A percentile compares a stretch with the other conserved stretches of the same genome.
These are phyloP conservation scores for Nipponia nippon DNA, from an alignment of 2,113 vertebrate genomes.

Conservation along the genomic window DNA sequence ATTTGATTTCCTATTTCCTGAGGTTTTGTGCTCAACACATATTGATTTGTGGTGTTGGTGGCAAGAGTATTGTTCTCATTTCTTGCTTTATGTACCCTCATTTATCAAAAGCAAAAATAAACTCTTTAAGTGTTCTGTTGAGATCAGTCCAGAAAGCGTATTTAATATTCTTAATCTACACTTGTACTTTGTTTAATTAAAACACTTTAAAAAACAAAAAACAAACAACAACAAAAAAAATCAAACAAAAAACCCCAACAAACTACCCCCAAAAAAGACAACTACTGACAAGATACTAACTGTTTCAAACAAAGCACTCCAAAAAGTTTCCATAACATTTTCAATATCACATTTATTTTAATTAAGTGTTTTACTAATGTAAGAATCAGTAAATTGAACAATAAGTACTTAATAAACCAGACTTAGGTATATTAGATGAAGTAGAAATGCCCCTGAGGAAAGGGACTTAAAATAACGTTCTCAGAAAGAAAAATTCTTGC, in stretches of 20 bases:
- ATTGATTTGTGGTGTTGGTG: background rate
- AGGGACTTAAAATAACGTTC: background rate
- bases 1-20: background rate
- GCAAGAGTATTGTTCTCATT: background rate
- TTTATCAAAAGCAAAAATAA: background rate
- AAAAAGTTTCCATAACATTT: background rate
- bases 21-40: background rate
- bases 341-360: background rate
- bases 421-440: background rate
- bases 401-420: background rate
- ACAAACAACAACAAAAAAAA: fast-evolving
- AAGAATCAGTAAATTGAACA: background rate
- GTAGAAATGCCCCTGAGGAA: background rate
- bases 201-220: background rate
- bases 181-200: background rate
- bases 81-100: background rate
- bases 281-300: background rate
- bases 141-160: background rate
- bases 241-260: background rate
- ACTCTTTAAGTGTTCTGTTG: background rate
- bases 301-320: background rate
- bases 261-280: background rate
- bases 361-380: background rate
- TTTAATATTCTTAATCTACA: background rate
- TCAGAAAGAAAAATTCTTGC: background rate